Base-by-base conservation (phyloP, 2,113 vertebrate genomes). In the Condylura cristata region DNA sequence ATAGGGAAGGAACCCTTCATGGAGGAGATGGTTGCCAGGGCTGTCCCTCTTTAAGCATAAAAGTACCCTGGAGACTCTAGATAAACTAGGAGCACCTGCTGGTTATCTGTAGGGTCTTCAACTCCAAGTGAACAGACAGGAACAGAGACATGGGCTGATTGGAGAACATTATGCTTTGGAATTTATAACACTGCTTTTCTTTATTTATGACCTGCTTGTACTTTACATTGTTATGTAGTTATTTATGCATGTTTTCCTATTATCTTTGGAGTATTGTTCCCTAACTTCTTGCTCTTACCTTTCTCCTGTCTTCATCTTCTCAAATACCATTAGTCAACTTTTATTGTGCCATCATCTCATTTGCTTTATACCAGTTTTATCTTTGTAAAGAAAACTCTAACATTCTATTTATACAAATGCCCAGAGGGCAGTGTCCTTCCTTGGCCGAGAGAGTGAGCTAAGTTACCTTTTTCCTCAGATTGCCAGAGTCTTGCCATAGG, bases 321-420 rank as follows among this genome's bases (percentile, higher is more conserved):
- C 63, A 84, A 72, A 46, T 65, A 18, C 46, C 37, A 90, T 60
- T 89, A 68, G 78, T 74, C 28, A 63, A 91, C 34, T 87, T 87
- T 81, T 66, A 81, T 79, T 86, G 68, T 86, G 8, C 34, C 34
- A 53, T 44, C 51, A 79, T 53, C 28, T 63, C 81, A 72, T 80
- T 86, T 92, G 12, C 18, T 88, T 92, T 71, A 76, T 60, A 70
- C 16, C n/a, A 82, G 76, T 41, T 71, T 94, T 74, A 70, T 30
- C 7, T 82, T 89, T 65, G 9, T 79, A 89, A 86, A 39, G 46
- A 9, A 81, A 91, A 85, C 46, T 92, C 11, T 28, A 60, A 37
- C 41, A 56, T 2, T 12, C 20, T 13, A 7, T 30, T 88, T 71
- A 76, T 16, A 63, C 30, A 14, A 66, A 70, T 88, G 28, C 70